Evolutionary conservation across 2,888 invertebrate species (phyloP).

Genomic region (Malthinus flaveolus): DNA sequence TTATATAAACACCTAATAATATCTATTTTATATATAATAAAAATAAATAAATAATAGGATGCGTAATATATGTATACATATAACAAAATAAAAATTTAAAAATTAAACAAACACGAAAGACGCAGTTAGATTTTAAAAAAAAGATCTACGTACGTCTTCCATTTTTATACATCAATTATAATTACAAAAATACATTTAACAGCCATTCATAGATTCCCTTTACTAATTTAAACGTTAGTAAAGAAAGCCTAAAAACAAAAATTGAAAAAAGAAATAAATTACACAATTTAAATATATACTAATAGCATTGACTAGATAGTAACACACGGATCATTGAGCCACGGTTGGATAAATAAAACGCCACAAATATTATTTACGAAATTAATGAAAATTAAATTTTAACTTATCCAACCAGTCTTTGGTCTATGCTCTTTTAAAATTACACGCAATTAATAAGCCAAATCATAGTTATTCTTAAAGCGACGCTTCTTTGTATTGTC

Average conservation of each 20-base stretch:
- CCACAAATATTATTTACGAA: slow-evolving; percentile 18
- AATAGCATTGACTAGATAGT: slow-evolving; percentile 48
- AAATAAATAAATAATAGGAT: slow-evolving; percentile 25
- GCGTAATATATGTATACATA: slow-evolving; percentile 17
- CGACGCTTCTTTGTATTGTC: slow-evolving; percentile 55
- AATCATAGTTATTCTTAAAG: slow-evolving; percentile 51
- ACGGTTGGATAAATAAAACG: slow-evolving; percentile 37
- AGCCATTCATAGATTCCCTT: slow-evolving; percentile 23
- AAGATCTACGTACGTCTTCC: slow-evolving; percentile 22
- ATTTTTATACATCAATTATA: slow-evolving; percentile 17
- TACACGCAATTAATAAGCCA: slow-evolving; percentile 54
- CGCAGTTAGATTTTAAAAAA: slow-evolving; percentile 5
- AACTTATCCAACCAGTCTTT: slow-evolving; percentile 44
- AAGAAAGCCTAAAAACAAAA: slow-evolving; percentile 21
- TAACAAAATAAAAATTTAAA: slow-evolving; percentile 3
- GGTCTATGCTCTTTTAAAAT: slow-evolving; percentile 51
- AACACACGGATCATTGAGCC: slow-evolving; percentile 49
- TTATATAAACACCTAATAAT: slow-evolving; percentile 21
- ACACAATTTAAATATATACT: slow-evolving; percentile 36
- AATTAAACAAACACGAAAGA: neutral
- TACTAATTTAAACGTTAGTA: slow-evolving; percentile 12
- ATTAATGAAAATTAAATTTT: slow-evolving; percentile 29
- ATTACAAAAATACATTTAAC: slow-evolving; percentile 28
- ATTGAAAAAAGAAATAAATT: slow-evolving; percentile 27
- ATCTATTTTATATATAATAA: slow-evolving; percentile 17